These are phyloP conservation scores for Ornithoptera alexandrae DNA, from an alignment of 2,888 invertebrate species.

Conservation along the genomic window DNA sequence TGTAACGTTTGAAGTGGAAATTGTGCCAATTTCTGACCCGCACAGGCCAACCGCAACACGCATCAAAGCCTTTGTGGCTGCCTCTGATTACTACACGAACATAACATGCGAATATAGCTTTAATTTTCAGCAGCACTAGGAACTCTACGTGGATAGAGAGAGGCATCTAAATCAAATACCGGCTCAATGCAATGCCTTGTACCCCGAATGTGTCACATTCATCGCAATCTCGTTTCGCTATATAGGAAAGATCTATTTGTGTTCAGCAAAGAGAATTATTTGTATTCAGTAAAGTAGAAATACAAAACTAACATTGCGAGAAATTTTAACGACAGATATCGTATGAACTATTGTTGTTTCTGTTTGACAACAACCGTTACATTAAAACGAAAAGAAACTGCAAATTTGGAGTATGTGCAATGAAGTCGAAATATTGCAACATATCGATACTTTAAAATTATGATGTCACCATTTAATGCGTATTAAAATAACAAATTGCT, in stretches of 20 bases:
- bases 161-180: constrained; percentile 32
- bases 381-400: too few species aligned
- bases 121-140: constrained; percentile 39
- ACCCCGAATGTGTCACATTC: constrained; percentile 19
- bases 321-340: too few species aligned
- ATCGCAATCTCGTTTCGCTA: constrained; percentile 28
- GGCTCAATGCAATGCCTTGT: constrained; percentile 27
- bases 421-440: too few species aligned
- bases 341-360: too few species aligned
- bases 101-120: constrained; percentile 47
- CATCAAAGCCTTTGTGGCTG: constrained; percentile 72
- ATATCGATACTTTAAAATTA: too few species aligned
- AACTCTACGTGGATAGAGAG: constrained; percentile 34
- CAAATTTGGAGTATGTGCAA: too few species aligned
- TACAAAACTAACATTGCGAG: not conserved
- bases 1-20: constrained; percentile 58
- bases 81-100: constrained; percentile 52
- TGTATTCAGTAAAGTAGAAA: constrained; percentile 9
- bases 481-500: too few species aligned
- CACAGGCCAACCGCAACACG: constrained; percentile 68
- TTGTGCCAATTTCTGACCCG: constrained; percentile 72
- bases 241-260: constrained; percentile 4
- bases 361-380: too few species aligned
- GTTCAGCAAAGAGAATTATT: constrained; percentile 1
- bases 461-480: too few species aligned